Evolutionary conservation across 2,797 vertebrate species (phyloP).

Genomic region (Gambelia wislizenii): DNA sequence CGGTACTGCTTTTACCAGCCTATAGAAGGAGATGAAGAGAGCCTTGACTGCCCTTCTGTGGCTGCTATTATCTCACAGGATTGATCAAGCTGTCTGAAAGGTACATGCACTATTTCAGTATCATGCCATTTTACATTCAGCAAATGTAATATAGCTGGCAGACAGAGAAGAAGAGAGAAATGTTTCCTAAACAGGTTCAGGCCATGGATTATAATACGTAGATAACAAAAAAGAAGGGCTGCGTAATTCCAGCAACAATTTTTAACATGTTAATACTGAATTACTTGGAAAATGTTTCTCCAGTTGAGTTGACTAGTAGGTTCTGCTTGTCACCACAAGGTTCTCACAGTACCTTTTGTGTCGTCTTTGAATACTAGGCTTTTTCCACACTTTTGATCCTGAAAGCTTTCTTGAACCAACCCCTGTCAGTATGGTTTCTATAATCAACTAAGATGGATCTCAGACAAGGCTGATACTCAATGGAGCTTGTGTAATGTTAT

Average conservation of each 20-base stretch:
- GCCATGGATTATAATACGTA: not conserved
- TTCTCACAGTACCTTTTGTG: not conserved
- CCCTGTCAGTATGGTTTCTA: not conserved
- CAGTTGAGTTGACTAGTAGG: not conserved
- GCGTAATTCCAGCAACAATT: not conserved
- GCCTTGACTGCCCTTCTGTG: not conserved
- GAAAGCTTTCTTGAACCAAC: not conserved
- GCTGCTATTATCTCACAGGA: not conserved
- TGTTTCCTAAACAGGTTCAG: not conserved
- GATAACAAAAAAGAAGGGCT: not conserved
- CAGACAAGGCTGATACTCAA: not conserved
- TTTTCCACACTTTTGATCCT: not conserved
- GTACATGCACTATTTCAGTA: not conserved
- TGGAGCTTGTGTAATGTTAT: not conserved
- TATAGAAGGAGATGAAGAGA: not conserved
- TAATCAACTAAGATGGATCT: not conserved
- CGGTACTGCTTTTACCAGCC: not conserved
- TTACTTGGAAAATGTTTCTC: not conserved
- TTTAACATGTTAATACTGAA: not conserved
- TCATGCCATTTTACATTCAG: not conserved
- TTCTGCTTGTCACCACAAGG: not conserved
- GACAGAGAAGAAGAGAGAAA: not conserved
- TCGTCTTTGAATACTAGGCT: not conserved
- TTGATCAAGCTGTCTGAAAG: not conserved
- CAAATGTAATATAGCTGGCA: not conserved